Evolutionary conservation across 2,113 vertebrate species (phyloP).

Genomic region (Eulacestoma nigropectus): DNA sequence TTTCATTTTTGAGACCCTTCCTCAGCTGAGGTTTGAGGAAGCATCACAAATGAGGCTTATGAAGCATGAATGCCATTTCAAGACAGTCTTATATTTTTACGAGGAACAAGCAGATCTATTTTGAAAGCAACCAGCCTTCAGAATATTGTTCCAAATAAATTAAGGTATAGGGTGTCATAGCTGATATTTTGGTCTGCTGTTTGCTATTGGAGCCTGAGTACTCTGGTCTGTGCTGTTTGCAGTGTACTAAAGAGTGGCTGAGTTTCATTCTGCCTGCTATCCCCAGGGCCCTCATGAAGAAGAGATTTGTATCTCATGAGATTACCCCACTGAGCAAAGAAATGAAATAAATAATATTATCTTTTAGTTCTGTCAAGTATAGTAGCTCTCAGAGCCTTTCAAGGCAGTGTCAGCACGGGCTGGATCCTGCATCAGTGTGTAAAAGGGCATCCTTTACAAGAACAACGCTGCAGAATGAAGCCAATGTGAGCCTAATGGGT

Average conservation of each 20-base stretch:
- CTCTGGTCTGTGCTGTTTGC: not conserved
- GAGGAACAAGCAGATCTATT: not conserved
- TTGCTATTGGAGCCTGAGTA: not conserved
- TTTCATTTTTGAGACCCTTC: not conserved
- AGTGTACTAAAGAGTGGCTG: not conserved
- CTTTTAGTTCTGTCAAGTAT: not conserved
- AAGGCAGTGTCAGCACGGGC: not conserved
- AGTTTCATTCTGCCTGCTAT: not conserved
- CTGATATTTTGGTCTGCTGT: not conserved
- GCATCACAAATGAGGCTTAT: not conserved
- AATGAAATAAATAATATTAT: conserved; percentile 43
- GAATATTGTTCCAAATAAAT: not conserved
- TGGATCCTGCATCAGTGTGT: not conserved
- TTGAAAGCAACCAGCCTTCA: not conserved
- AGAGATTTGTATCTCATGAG: conserved; percentile 17
- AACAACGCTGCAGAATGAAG: not conserved
- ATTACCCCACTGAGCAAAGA: not conserved
- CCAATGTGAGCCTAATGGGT: not conserved
- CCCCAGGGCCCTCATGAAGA: conserved; percentile 8
- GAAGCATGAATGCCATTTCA: not conserved
- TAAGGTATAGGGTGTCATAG: not conserved
- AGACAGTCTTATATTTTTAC: not conserved
- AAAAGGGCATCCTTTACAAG: not conserved
- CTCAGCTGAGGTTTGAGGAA: not conserved
- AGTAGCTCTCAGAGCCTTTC: conserved; percentile 32